Evolutionary conservation across 2,113 vertebrate species (phyloP).

Genomic region (Periophthalmodon schlosseri): DNA sequence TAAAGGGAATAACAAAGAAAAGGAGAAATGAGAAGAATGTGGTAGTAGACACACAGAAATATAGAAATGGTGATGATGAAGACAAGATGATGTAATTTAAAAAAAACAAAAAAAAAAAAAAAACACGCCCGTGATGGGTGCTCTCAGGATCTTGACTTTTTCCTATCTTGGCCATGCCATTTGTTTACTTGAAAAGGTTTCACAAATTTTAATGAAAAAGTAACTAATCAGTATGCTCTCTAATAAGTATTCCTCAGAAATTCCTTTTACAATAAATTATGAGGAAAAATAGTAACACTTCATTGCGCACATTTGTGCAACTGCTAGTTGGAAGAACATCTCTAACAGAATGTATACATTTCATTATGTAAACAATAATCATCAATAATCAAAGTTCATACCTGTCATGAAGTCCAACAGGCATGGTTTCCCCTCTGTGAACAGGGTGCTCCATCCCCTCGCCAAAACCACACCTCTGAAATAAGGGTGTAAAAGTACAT

Average conservation of each 20-base stretch:
- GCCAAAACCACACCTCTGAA: constrained; percentile 74
- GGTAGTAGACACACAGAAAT: background rate
- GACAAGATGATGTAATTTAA: background rate
- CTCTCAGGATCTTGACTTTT: background rate
- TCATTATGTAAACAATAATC: background rate
- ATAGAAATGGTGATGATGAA: background rate
- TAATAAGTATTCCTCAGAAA: background rate
- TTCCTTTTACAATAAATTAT: background rate
- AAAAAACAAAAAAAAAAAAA: no score
- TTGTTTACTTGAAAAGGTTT: background rate
- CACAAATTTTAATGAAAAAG: background rate
- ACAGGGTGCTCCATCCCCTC: constrained; percentile 85
- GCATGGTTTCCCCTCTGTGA: constrained; percentile 84
- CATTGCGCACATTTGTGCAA: background rate
- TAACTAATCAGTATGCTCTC: background rate
- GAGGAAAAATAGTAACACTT: background rate
- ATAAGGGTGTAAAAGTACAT: background rate
- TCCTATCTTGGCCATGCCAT: no score
- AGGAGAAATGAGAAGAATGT: background rate
- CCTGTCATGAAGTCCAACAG: constrained; percentile 83
- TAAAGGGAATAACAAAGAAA: background rate
- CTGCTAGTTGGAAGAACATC: background rate
- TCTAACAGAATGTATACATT: background rate
- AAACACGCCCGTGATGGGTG: background rate
- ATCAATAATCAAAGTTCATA: constrained; percentile 44